Evolutionary conservation across 2,888 invertebrate genomes (phyloP).

Genomic region (Epistrophe grossulariae): DNA sequence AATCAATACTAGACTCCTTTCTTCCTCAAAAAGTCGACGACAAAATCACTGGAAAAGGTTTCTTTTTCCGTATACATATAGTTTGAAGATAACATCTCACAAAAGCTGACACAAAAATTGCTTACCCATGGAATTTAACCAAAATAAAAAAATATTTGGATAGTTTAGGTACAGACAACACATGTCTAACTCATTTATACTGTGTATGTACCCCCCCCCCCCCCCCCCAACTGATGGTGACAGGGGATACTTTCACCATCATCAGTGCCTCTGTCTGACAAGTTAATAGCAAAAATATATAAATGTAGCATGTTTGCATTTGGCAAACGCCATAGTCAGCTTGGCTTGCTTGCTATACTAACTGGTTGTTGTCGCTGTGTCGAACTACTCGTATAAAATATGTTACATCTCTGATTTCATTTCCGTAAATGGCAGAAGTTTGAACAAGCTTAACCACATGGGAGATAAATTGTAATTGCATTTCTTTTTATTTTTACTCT

Average conservation of each 20-base stretch:
- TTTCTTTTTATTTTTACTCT: conserved; percentile 29
- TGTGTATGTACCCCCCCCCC: too few relatives aligned
- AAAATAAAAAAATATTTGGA: conserved; percentile 30
- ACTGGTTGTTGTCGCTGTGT: conserved; percentile 21
- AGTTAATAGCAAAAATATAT: conserved; percentile 37
- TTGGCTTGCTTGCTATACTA: conserved; percentile 1
- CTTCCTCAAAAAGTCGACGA: not conserved
- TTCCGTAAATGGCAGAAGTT: conserved; percentile 56
- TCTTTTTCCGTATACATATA: not conserved
- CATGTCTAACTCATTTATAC: not conserved
- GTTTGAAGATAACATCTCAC: conserved; percentile 17
- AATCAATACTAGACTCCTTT: conserved; percentile 42
- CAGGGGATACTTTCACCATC: conserved; percentile 63
- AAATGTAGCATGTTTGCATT: conserved; percentile 36
- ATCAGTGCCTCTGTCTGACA: conserved; percentile 11
- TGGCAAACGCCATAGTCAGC: conserved; percentile 40
- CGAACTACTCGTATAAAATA: conserved; percentile 32
- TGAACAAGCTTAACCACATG: conserved; percentile 40
- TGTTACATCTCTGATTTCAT: conserved; percentile 59
- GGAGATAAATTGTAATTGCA: conserved; percentile 54
- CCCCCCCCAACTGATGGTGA: conserved; percentile 26
- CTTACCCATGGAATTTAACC: conserved; percentile 24
- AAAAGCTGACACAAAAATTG: conserved; percentile 22
- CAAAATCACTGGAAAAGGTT: conserved; percentile 31
- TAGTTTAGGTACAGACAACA: conserved; percentile 12